Conservation (phyloP, 2,113 vertebrate genomes). For the Scomber japonicus region DNA sequence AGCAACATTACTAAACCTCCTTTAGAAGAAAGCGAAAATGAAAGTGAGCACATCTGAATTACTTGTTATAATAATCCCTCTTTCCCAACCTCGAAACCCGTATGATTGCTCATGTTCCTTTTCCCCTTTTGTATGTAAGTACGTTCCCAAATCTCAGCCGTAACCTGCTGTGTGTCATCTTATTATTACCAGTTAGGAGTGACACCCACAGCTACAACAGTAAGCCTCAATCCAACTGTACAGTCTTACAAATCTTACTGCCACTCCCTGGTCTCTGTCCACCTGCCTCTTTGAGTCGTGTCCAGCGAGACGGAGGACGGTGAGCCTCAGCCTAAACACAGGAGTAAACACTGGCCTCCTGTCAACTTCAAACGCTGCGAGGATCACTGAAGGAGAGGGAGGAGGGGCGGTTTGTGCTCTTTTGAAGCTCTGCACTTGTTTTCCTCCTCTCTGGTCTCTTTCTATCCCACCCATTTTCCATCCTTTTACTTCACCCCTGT, state of each 20-base stretch:
- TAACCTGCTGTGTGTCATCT: neutral
- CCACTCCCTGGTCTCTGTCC: slow-evolving; percentile 31
- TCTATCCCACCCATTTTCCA: slow-evolving; percentile 38
- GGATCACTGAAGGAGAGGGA: slow-evolving; percentile 38
- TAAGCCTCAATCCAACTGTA: neutral
- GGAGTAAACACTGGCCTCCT: slow-evolving; percentile 59
- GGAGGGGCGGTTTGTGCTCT: slow-evolving; percentile 23
- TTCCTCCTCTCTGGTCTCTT: slow-evolving; percentile 29
- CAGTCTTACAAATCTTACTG: neutral
- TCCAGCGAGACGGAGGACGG: slow-evolving; percentile 44
- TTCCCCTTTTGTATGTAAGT: too few species aligned
- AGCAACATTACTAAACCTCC: neutral
- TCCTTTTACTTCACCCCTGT: slow-evolving; percentile 44
- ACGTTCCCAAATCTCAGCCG: neutral
- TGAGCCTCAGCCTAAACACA: slow-evolving; percentile 45
- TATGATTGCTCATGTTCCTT: neutral
- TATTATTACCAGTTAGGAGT: neutral
- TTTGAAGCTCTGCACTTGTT: slow-evolving; percentile 64
- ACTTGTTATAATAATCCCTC: neutral
- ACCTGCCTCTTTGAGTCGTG: slow-evolving; percentile 77
- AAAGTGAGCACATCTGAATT: neutral
- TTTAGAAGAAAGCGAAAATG: neutral
- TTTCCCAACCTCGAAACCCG: neutral
- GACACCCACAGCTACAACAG: neutral
- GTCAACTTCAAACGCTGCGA: slow-evolving; percentile 76